Base-by-base conservation (phyloP, 2,888 invertebrate species). In the Dorcus parallelipipedus region DNA sequence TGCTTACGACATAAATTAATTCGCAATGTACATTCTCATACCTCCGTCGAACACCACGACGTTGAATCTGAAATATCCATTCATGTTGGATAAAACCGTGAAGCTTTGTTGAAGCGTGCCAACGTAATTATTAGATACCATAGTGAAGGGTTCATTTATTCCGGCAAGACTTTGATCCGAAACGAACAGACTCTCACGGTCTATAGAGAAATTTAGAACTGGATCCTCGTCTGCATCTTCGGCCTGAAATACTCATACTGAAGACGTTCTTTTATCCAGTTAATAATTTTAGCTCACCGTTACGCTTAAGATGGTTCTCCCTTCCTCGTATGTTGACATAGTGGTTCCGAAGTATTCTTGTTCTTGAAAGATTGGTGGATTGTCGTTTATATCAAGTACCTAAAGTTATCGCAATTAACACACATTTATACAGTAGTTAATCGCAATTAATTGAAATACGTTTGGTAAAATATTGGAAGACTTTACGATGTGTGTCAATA, bases 61-160 rank as follows among this genome's bases (percentile, higher is more conserved):
- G 40, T 80, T 64, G 64, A 87, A 86, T 64, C 79, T 79, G 68
- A 87, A 85, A 78, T 82, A 84, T 58, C 88, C 88, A 26, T 79
- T 79, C 85, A 86, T 86, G 53, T 78, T 76, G 6, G 75, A 72
- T 1, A 80, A 78, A 2, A 84, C 82, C 62, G 79, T 76, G 52
- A 85, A 42, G 6, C 14, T 3, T 10, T 42, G 42, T 10, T 42
- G 14, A 20, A 33, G 7, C 8, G 14, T 14, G 6, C n/a, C 23
- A 9, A 33, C 3, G 10, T 33, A 41, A 50, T 43, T 56, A 9
- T 5, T 8, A 1, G 5, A 1, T n/a, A 51, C n/a, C 7, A 52
- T 10, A 9, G 1, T 14, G 14, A 56, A 56, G 7, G 56, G 56
- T 0, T 71, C 68, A 6, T 73, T 73, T 33, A 85, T 72, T 9